These are phyloP conservation scores for Myrmecophaga tridactyla DNA, from an alignment of 2,113 vertebrate genomes.

Conservation along the genomic window DNA sequence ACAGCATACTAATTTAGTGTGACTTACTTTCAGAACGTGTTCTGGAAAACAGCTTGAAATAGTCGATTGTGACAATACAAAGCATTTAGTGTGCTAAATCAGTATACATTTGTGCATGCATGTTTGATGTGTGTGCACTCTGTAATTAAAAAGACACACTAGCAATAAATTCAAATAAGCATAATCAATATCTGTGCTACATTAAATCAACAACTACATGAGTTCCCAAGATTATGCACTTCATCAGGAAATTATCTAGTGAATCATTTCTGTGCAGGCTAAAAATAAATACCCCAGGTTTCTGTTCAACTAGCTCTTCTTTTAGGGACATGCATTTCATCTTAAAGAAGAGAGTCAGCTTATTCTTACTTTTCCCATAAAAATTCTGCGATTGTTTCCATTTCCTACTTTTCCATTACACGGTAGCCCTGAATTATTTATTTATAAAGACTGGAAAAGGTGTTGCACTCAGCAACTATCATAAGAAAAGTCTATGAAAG, in stretches of 20 bases:
- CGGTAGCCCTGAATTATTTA: constrained; percentile 63
- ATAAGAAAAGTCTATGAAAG: constrained; percentile 54
- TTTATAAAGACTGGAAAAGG: constrained; percentile 51
- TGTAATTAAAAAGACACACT: constrained; percentile 14
- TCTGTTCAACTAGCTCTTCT: constrained; percentile 49
- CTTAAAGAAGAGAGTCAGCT: constrained; percentile 48
- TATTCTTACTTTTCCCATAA: constrained; percentile 60
- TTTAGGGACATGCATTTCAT: constrained; percentile 53
- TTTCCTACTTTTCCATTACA: constrained; percentile 53
- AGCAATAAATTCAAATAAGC: background rate
- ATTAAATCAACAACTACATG: background rate
- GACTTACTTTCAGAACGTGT: constrained; percentile 15
- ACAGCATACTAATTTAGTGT: background rate
- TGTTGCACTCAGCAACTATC: constrained; percentile 41
- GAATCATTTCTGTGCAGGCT: constrained; percentile 26
- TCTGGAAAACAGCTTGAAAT: background rate
- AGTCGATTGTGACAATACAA: background rate
- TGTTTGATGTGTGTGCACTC: background rate
- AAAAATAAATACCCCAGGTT: constrained; percentile 46
- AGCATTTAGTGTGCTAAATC: background rate
- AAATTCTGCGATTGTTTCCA: constrained; percentile 64
- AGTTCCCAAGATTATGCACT: constrained; percentile 6
- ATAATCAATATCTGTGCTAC: background rate
- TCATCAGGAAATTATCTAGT: constrained; percentile 50
- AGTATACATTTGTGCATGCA: background rate